phyloP scores from a whole-genome alignment of 1,140 invertebrate species.

The Chlorops oryzae region DNA sequence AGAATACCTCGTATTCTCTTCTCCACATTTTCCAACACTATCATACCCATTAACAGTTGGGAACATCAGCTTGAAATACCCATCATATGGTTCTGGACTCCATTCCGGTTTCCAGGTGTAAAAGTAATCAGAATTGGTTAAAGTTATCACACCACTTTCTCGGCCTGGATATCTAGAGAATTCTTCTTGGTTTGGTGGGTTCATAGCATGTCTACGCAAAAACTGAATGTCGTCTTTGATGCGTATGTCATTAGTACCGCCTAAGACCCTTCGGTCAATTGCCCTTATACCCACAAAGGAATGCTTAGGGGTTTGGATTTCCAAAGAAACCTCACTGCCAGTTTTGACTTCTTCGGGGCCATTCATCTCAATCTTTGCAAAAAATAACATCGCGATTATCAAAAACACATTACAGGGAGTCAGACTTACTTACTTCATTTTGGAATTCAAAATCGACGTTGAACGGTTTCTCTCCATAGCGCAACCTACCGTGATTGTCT shows the following conservation, averaged over 20 bases:
- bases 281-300: constrained; percentile 78
- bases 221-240: constrained; percentile 42
- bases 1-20: too few relatives aligned
- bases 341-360: constrained; percentile 56
- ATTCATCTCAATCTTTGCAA: constrained; percentile 22
- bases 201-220: constrained; percentile 30
- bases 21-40: too few relatives aligned
- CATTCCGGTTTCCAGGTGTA: constrained; percentile 33
- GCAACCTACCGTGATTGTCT: constrained; percentile 62
- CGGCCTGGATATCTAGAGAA: constrained; percentile 39
- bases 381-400: too few relatives aligned
- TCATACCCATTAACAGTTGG: too few relatives aligned
- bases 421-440: constrained; percentile 49
- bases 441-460: constrained; percentile 70
- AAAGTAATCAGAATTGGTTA: constrained; percentile 40
- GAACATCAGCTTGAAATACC: too few relatives aligned
- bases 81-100: too few relatives aligned
- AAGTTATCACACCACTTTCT: constrained; percentile 32
- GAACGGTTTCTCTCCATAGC: constrained; percentile 74
- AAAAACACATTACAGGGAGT: not conserved
- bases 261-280: constrained; percentile 77
- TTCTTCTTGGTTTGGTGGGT: constrained; percentile 37
- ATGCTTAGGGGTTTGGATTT: constrained; percentile 69
- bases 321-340: constrained; percentile 64
- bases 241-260: constrained; percentile 28